phyloP scores from a whole-genome alignment of 2,888 invertebrate species.

The Lasioglossum morio region DNA sequence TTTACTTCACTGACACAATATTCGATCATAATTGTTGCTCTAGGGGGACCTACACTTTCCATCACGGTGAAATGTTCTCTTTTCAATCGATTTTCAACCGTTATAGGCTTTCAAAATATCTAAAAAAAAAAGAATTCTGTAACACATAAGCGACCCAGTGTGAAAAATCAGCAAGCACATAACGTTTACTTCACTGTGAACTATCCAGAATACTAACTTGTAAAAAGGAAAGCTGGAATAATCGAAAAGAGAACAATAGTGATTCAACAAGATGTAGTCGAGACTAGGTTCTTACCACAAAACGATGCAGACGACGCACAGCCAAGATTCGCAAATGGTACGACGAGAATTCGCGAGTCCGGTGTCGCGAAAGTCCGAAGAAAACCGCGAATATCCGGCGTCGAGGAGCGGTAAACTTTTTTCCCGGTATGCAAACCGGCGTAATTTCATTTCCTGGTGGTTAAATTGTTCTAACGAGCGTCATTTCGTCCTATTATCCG shows the following conservation, averaged over 20 bases:
- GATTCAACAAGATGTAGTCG: not conserved
- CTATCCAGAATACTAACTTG: too few species aligned
- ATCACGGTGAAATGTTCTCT: not conserved
- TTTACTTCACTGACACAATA: too few species aligned
- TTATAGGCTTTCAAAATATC: not conserved
- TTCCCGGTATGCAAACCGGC: slow-evolving; percentile 7
- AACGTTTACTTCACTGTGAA: too few species aligned
- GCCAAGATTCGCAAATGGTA: not conserved
- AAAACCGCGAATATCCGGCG: not conserved
- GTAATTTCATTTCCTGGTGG: slow-evolving; percentile 6
- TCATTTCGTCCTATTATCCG: slow-evolving; percentile 13
- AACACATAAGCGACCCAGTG: not conserved
- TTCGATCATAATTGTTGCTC: not conserved
- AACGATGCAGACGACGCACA: not conserved
- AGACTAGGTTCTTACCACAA: not conserved
- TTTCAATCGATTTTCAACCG: not conserved
- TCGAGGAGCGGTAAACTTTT: not conserved
- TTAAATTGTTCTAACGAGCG: slow-evolving; percentile 24
- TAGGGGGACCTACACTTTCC: not conserved
- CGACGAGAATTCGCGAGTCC: not conserved
- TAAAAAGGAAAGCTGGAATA: not conserved
- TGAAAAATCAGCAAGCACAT: not conserved
- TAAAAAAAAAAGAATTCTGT: not conserved
- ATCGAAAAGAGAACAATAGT: not conserved
- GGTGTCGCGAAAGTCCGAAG: not conserved